Evolutionary conservation across 2,888 invertebrate species (phyloP), one percentile per base, ranked within the genome.

Genomic region (Andrena praecox): DNA sequence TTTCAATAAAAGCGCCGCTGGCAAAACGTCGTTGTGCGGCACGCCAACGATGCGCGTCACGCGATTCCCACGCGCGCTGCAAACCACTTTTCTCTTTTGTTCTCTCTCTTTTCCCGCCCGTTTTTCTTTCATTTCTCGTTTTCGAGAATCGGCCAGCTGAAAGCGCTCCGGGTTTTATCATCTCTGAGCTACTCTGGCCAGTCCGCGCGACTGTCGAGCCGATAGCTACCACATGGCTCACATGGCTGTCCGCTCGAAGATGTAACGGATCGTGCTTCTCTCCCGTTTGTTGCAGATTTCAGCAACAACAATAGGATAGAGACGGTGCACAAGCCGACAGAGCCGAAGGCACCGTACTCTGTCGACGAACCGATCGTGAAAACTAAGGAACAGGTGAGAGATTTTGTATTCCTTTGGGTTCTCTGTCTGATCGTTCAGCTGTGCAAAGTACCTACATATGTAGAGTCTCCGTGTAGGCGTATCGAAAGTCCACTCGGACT

Each of bases 241-340:
- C 20, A 54, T 20, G 54, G 8, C 8, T 54, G 20, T n/a, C 54
- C 20, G 20, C 3, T 54, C 20, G 7, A 10, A 24, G 20, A 20
- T 27, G 16, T 1, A 29, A 7, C 12, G 4, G 33, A 52, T 52
- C 42, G 16, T 29, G 48, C 42, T n/a, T 56, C 48, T 2, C 8
- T 42, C 10, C 5, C 50, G 20, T 12, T 16, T 33, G 31, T 90
- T 89, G 8, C 87, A 93, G 93, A 92, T 35, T 92, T 91, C 70
- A 89, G 84, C 85, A 91, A 85, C 80, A 85, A 89, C 50, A 92
- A 91, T 80, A 91, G 92, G 86, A 90, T 93, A 91, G 93, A 93
- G 70, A 85, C 92, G 42, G 89, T 89, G 8, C 90, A 88, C 70
- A 93, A 92, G 85, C 93, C 93, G 29, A 87, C 89, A 0, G 93